Evolutionary conservation across 2,888 invertebrate genomes (phyloP).

Genomic region (Tanypteryx hageni): DNA sequence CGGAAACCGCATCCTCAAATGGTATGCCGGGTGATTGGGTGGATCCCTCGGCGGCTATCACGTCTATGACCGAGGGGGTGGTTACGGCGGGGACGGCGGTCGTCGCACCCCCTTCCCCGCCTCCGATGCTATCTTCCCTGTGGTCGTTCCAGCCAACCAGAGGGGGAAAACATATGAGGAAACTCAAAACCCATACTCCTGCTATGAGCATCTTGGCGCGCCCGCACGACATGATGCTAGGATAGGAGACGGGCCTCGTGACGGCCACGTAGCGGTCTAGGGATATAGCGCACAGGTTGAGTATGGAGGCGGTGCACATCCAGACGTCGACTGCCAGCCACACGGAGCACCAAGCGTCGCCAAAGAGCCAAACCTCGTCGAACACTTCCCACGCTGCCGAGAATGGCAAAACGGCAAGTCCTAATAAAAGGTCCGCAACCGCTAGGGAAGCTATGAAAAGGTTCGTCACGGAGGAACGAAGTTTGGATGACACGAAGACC

Average conservation of each 20-base stretch:
- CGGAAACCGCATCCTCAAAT: not conserved
- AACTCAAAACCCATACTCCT: slow-evolving; percentile 96
- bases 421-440: slow-evolving; percentile 96
- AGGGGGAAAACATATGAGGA: slow-evolving; percentile 97
- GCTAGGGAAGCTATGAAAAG: slow-evolving; percentile 98
- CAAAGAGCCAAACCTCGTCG: slow-evolving; percentile 98
- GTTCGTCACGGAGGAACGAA: slow-evolving; percentile 93
- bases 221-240: slow-evolving; percentile 91
- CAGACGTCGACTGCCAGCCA: slow-evolving; percentile 99
- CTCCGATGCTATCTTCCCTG: slow-evolving; percentile 73
- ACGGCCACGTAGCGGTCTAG: slow-evolving; percentile 97
- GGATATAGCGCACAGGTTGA: slow-evolving; percentile 97
- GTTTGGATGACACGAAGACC: slow-evolving; percentile 92
- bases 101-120: not conserved
- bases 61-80: not conserved
- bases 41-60: not conserved
- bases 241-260: slow-evolving; percentile 96
- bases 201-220: slow-evolving; percentile 92
- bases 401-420: slow-evolving; percentile 95
- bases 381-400: slow-evolving; percentile 96
- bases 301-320: slow-evolving; percentile 98
- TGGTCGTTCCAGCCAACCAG: slow-evolving; percentile 94
- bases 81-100: not conserved
- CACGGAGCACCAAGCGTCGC: slow-evolving; percentile 95
- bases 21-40: not conserved